Evolutionary conservation across 2,888 invertebrate genomes (phyloP), one percentile per base, ranked within the genome.

Genomic region (Sphecodes monilicornis): DNA sequence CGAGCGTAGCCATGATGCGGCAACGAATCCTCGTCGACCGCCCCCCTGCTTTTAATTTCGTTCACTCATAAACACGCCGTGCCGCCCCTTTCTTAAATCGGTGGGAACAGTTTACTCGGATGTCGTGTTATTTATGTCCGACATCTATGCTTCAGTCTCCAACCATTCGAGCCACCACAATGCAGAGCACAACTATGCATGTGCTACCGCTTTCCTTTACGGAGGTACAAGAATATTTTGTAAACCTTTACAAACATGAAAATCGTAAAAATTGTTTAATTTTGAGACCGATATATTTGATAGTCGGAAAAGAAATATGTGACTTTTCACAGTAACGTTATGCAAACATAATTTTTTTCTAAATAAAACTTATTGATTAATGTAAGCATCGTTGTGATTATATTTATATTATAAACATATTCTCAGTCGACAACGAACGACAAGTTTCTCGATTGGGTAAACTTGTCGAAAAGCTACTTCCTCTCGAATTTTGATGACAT

Each of bases 21-120:
- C n/a, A 22, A 8, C 54, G 11, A n/a, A 11, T 1, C 54, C 54
- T n/a, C n/a, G 11, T n/a, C 11, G n/a, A 54, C 54, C 60, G 41
- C 57, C 50, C 11, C 29, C 36, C 39, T 29, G 66, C 46, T 39
- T 22, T 39, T 50, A 54, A 72, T 76, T 81, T 41, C 76, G 26
- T 32, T 69, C 60, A n/a, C 13, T 64, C 16, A 54, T 54, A 18
- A 26, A 60, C 72, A 22, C 36, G 22, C 54, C 36, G 41, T 22
- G 22, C 54, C 36, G 41, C 29, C 80, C 69, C 76, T 60, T 57
- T 74, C 76, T 78, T 76, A 79, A 85, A 86, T 82, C 81, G 39
- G 36, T 54, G 74, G 74, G 78, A 82, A 57, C 72, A 71, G 64
- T 84, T 84, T 60, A 3, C 76, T 46, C 46, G 70, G 64, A 75